Conservation (phyloP, 1,140 invertebrate species). For the Tetraneura akinire region DNA sequence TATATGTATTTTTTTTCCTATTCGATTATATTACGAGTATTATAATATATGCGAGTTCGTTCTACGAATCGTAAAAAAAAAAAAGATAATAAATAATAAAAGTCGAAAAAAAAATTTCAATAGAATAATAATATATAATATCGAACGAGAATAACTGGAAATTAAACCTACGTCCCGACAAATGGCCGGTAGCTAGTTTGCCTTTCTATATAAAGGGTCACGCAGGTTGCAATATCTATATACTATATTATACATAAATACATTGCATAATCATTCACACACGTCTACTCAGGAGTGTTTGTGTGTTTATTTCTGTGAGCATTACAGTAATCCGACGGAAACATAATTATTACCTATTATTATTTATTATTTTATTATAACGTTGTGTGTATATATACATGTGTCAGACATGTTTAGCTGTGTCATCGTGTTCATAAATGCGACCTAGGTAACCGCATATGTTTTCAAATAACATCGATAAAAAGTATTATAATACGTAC, state of each 20-base stretch:
- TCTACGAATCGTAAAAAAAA: neutral
- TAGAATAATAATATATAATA: constrained; percentile 11
- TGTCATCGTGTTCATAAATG: neutral
- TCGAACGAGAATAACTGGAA: constrained; percentile 20
- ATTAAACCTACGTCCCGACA: neutral
- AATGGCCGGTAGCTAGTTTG: constrained; percentile 3
- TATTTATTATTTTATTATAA: neutral
- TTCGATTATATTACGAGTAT: neutral
- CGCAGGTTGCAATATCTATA: too few relatives aligned
- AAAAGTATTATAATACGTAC: neutral
- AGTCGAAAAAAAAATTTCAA: neutral
- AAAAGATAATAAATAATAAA: constrained; percentile 11
- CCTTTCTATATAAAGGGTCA: constrained; percentile 32
- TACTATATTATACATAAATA: neutral
- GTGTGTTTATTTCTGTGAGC: too few relatives aligned
- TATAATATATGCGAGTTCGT: neutral
- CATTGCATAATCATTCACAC: constrained; percentile 2
- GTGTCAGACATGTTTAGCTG: neutral
- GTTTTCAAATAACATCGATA: neutral
- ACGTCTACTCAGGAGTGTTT: too few relatives aligned
- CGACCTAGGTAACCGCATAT: neutral
- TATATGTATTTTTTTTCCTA: neutral
- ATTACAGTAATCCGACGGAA: neutral
- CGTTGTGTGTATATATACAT: neutral
- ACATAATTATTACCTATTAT: neutral